phyloP scores from a whole-genome alignment of 2,888 invertebrate species.

The Campoletis raptor region DNA sequence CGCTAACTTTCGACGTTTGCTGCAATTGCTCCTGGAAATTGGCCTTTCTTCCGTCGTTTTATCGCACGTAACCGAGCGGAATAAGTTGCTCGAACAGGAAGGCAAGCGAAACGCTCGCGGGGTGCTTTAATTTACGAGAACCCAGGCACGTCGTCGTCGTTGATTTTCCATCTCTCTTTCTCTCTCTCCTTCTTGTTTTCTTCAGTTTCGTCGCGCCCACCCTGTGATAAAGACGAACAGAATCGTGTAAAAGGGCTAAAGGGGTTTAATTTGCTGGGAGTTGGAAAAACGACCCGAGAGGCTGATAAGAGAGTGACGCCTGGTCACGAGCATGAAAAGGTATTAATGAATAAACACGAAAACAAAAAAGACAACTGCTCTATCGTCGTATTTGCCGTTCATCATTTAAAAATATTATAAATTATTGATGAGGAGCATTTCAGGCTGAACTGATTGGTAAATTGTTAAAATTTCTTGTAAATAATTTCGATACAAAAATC shows the following conservation, averaged over 20 bases:
- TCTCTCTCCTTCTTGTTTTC: slow-evolving; percentile 19
- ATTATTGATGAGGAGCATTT: no score
- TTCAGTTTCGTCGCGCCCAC: not conserved
- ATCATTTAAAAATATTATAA: not conserved
- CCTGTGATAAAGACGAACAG: slow-evolving; percentile 19
- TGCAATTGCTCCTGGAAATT: slow-evolving; percentile 66
- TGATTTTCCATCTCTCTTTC: slow-evolving; percentile 28
- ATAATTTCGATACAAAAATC: not conserved
- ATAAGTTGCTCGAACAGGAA: slow-evolving; percentile 56
- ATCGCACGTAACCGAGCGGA: slow-evolving; percentile 66
- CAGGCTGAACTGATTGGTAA: no score
- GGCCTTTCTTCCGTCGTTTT: slow-evolving; percentile 66
- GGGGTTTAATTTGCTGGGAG: slow-evolving; percentile 34
- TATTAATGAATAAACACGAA: slow-evolving; percentile 53
- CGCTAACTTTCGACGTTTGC: slow-evolving; percentile 66
- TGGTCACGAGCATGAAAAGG: slow-evolving; percentile 41
- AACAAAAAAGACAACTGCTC: slow-evolving; percentile 3
- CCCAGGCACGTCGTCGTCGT: slow-evolving; percentile 51
- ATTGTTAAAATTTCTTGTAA: not conserved
- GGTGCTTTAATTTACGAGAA: slow-evolving; percentile 62
- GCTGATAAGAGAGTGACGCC: slow-evolving; percentile 25
- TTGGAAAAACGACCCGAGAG: slow-evolving; percentile 24
- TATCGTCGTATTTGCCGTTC: not conserved
- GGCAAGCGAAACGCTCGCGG: slow-evolving; percentile 36
- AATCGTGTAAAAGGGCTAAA: slow-evolving; percentile 32